Base-by-base conservation (phyloP, 1,140 invertebrate genomes). In the Diabrotica virgifera region DNA sequence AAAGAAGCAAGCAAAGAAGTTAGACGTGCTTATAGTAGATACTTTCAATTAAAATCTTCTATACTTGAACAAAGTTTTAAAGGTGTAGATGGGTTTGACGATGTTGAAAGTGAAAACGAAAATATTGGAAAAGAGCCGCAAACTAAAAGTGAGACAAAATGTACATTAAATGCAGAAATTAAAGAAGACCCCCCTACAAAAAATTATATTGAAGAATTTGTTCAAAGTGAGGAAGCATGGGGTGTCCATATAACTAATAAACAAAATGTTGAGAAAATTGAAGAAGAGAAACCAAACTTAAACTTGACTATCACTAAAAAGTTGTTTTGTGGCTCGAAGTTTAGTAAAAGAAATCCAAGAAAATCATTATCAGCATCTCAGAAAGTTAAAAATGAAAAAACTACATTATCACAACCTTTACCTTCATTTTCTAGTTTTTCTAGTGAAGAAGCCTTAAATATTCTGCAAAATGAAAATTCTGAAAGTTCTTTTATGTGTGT, bases 21-120 rank as follows among this genome's bases (percentile, higher is more conserved):
- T 52, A 85, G 86, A 72, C 83, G 89, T 73, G 88, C 91, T 0
- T 94, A 94, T 70, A 90, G 90, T 79, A 87, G 85, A 69, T 93
- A 94, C 77, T 92, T 89, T 81, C 84, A 89, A 69, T 73, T 92
- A 2, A 93, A 93, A 82, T 90, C 88, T 36, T 80, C 82, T 53
- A 85, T 85, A 52, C 80, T 92, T 38, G 88, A 91, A 74, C 85
- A 88, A 69, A 88, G 87, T 6, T 79, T 91, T n/a, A 79, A 77
- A 36, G 83, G 85, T 70, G 72, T 78, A 13, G 77, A 79, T 36
- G 75, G 72, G 68, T 72, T 77, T 61, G 59, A 74, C 36, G 72
- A 80, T 72, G 71, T 77, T 63, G 59, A 74, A 37, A 71, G 79
- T 72, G 72, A 71, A 35, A 68, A 74, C 12, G 64, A 62, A 62